Conservation (phyloP, 1,140 invertebrate species). For the Drosophila melanica region DNA sequence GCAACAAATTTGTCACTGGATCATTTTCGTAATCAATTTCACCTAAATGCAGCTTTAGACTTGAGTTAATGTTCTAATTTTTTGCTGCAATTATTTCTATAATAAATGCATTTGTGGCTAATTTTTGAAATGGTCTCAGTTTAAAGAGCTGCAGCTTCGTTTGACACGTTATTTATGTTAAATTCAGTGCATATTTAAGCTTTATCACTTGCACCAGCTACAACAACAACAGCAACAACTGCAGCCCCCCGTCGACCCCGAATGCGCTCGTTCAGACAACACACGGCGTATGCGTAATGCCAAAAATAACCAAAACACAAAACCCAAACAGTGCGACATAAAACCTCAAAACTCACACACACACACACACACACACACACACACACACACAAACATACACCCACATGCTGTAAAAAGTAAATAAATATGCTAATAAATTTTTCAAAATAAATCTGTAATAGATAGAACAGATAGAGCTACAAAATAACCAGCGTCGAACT, state of each 20-base stretch:
- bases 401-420: conserved; percentile 56
- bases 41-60: too few relatives aligned
- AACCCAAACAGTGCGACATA: conserved; percentile 46
- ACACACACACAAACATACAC: neutral
- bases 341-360: conserved; percentile 36
- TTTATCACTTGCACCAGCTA: neutral
- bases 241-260: neutral
- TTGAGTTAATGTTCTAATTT: too few relatives aligned
- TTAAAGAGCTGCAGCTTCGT: neutral
- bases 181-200: conserved; percentile 28
- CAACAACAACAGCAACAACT: conserved; percentile 1
- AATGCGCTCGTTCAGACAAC: conserved; percentile 26
- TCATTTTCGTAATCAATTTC: too few relatives aligned
- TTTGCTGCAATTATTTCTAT: too few relatives aligned
- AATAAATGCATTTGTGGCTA: neutral
- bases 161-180: conserved; percentile 8
- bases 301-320: conserved; percentile 74
- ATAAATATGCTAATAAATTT: conserved; percentile 82
- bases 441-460: conserved; percentile 82
- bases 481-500: conserved; percentile 67
- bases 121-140: neutral
- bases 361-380: conserved; percentile 1
- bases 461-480: conserved; percentile 75
- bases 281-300: conserved; percentile 67
- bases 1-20: too few relatives aligned